phyloP scores from a whole-genome alignment of 1,140 invertebrate genomes.

The Anastrepha obliqua region DNA sequence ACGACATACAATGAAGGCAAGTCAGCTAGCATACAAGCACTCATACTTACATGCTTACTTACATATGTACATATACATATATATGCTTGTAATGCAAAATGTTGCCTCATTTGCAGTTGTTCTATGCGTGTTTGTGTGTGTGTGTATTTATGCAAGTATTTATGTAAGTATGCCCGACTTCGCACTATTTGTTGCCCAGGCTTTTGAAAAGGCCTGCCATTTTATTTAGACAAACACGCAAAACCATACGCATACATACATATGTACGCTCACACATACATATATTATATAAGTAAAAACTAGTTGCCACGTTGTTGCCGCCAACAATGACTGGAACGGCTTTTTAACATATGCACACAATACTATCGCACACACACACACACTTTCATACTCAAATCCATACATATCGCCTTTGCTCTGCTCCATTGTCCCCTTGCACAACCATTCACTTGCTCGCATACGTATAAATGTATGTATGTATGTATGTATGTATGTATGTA shows the following conservation, averaged over 20 bases:
- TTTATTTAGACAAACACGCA: neutral
- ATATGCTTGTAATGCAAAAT: neutral
- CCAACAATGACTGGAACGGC: slow-evolving; percentile 14
- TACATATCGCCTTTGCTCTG: neutral
- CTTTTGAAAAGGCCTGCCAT: slow-evolving; percentile 39
- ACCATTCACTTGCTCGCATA: no score
- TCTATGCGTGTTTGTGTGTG: neutral
- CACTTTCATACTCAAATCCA: neutral
- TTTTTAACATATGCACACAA: slow-evolving; percentile 26
- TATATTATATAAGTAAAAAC: neutral
- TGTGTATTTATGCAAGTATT: neutral
- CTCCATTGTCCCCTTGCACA: no score
- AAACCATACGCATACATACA: neutral
- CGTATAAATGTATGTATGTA: no score
- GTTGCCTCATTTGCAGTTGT: slow-evolving; percentile 12
- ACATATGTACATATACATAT: neutral
- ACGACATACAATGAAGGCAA: slow-evolving; percentile 36
- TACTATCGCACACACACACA: neutral
- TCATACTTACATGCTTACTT: neutral
- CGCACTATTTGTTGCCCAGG: neutral
- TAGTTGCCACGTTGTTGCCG: neutral
- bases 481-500: no score
- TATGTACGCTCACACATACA: neutral
- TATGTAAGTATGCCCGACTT: no score
- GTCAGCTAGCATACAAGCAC: neutral